phyloP scores from a whole-genome alignment of 2,888 invertebrate species.

The Lasiommata megera region DNA sequence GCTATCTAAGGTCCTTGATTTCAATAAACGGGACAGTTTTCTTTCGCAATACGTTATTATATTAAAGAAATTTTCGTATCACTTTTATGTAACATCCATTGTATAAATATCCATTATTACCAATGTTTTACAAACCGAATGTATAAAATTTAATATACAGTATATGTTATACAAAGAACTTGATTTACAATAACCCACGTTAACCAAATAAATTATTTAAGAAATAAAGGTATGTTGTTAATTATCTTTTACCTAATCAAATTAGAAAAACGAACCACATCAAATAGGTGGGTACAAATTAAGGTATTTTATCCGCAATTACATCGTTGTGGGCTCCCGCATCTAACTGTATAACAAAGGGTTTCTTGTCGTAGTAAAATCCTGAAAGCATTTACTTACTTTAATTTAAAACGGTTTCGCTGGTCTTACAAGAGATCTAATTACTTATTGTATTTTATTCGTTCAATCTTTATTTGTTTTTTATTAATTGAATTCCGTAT shows the following conservation, averaged over 20 bases:
- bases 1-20: too few species aligned
- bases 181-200: too few species aligned
- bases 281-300: slow-evolving; percentile 33
- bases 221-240: neutral
- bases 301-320: slow-evolving; percentile 43
- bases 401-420: neutral
- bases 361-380: slow-evolving; percentile 19
- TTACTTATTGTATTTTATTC: neutral
- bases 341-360: slow-evolving; percentile 38
- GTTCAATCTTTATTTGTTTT: neutral
- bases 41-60: too few species aligned
- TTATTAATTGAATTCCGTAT: too few species aligned
- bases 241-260: slow-evolving; percentile 6
- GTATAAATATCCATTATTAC: too few species aligned
- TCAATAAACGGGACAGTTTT: too few species aligned
- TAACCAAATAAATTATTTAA: too few species aligned
- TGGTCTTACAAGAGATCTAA: neutral
- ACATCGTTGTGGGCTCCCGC: slow-evolving; percentile 39
- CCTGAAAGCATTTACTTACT: neutral
- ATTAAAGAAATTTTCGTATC: too few species aligned
- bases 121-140: too few species aligned
- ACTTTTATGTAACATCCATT: too few species aligned
- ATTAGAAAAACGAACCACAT: slow-evolving; percentile 16
- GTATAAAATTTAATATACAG: too few species aligned
- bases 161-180: too few species aligned